Percentiles rank a stretch among this genome's conserved stretches.
Conservation (phyloP, 2,113 vertebrate genomes). For the Brachyhypopomus gauderio region DNA sequence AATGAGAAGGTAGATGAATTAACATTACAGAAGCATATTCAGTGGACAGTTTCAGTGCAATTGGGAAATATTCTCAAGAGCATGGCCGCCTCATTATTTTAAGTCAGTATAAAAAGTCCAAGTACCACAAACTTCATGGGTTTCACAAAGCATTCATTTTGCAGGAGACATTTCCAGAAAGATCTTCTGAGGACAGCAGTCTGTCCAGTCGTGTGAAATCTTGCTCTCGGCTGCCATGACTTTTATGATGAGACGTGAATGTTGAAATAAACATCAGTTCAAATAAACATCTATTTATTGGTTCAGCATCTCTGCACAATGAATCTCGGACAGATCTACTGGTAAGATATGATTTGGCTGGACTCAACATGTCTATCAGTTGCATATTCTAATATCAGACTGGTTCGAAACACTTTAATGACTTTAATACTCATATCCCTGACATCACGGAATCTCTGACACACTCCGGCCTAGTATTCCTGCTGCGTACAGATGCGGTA, state of each 20-base stretch:
- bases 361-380: neutral
- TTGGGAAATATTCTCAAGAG: neutral
- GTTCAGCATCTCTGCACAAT: conserved; percentile 3
- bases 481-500: too few species aligned
- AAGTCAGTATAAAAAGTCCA: neutral
- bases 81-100: neutral
- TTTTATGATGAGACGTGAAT: conserved; percentile 14
- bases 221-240: neutral
- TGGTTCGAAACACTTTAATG: neutral
- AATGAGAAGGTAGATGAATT: conserved; percentile 7
- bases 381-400: neutral
- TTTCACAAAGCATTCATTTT: neutral
- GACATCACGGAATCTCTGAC: neutral
- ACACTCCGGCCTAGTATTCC: neutral
- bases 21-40: conserved; percentile 9
- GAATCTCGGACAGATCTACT: neutral
- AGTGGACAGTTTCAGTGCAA: neutral
- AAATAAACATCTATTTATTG: neutral
- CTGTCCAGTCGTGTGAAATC: neutral
- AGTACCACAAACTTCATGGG: neutral
- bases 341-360: neutral
- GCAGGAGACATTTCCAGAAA: neutral
- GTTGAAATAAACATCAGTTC: neutral
- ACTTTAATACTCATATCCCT: neutral
- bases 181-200: neutral